Base-by-base conservation (phyloP, 2,113 vertebrate species). In the Hassar affinis region DNA sequence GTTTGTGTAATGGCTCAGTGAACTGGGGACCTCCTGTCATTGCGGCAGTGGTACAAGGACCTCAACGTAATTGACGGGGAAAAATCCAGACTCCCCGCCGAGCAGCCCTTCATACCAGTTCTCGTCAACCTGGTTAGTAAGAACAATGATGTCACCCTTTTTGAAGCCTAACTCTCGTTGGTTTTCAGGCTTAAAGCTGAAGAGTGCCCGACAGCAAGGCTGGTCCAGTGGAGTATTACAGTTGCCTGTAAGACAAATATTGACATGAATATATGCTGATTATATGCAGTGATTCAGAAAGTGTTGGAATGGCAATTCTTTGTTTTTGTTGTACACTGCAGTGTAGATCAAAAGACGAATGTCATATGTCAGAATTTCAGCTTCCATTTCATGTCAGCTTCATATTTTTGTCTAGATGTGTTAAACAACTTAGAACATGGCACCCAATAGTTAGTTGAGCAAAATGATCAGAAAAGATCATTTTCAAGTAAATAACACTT, bases 71-170 rank as follows among this genome's bases (percentile, higher is more conserved):
- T 92, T 97, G 88, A 96, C 93, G 38, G 97, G 97, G 90, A 98
- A 95, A 91, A 97, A 95, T 27, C 97, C 97, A 0, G 96, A 95
- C 11, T 93, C 91, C 77, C 95, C 93, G 0, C 86, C 92, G 1
- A 96, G 88, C 90, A 93, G 90, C 20, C 97, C 97, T 88, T 97
- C 96, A 3, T 93, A 97, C 97, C 97, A 98, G 94, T 97, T 97
- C 79, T 95, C 93, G 78, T 98, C 97, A 12, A 96, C 95, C 88
- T 95, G 96, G 87, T 92, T 94, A 81, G 95, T 97, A 86, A 98
- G 87, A 72, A 94, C 92, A 88, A 98, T 97, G 93, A 97, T 25
- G 91, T 98, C 95, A 5, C 95, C 96, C 93, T 96, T 94, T 91
- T 96, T 96, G 90, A 97, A 97, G 85, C 93, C 93, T 83, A 97